Percentiles rank a stretch among this genome's conserved stretches.
These are phyloP conservation scores for Epiblema foenella DNA, from an alignment of 2,888 invertebrate species.

Conservation along the genomic window DNA sequence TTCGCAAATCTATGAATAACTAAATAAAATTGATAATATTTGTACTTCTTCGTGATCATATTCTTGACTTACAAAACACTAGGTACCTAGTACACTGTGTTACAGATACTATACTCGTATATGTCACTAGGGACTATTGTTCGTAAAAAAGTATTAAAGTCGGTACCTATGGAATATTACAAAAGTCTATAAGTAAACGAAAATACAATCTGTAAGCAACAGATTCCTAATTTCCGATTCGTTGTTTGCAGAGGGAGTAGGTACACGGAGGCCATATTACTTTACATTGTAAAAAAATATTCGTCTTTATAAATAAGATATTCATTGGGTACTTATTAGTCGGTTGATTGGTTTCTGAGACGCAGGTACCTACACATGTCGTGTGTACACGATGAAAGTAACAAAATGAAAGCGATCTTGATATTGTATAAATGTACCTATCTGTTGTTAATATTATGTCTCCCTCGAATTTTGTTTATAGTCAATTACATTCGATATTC, in stretches of 20 bases:
- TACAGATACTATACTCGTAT: too few species aligned
- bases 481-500: not conserved
- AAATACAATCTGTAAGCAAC: slow-evolving; percentile 11
- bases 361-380: not conserved
- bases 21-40: too few species aligned
- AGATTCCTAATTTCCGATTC: slow-evolving; percentile 30
- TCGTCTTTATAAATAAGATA: slow-evolving; percentile 15
- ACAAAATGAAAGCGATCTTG: not conserved
- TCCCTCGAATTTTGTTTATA: not conserved
- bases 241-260: slow-evolving; percentile 26
- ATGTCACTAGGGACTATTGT: too few species aligned
- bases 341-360: slow-evolving; percentile 12
- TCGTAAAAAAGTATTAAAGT: too few species aligned
- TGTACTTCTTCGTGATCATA: too few species aligned
- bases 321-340: slow-evolving; percentile 14
- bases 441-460: too few species aligned
- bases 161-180: not conserved
- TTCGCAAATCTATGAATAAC: too few species aligned
- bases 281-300: slow-evolving; percentile 20
- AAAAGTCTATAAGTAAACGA: not conserved
- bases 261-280: slow-evolving; percentile 10
- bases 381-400: not conserved
- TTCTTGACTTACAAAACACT: too few species aligned
- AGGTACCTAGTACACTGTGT: too few species aligned
- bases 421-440: not conserved